phyloP scores from a whole-genome alignment of 1,140 invertebrate species.

The Drosophila pallidifrons region DNA sequence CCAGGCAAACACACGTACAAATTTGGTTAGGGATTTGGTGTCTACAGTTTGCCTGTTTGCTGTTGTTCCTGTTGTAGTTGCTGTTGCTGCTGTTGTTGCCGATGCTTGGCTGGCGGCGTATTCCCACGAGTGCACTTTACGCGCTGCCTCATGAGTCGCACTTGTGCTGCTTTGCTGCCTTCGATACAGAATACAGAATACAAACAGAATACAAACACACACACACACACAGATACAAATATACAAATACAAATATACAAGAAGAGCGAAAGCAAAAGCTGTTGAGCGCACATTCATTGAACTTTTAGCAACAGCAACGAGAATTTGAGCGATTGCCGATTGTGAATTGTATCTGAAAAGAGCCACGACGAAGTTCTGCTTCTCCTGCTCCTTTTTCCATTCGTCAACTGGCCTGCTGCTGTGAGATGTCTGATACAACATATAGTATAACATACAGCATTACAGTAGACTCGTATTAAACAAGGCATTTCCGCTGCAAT shows the following conservation, averaged over 20 bases:
- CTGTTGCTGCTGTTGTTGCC: slow-evolving; percentile 12
- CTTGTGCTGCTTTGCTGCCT: slow-evolving; percentile 43
- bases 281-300: slow-evolving; percentile 65
- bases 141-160: slow-evolving; percentile 58
- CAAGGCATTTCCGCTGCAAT: slow-evolving; percentile 69
- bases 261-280: slow-evolving; percentile 34
- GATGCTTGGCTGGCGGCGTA: slow-evolving; percentile 31
- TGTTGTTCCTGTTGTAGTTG: background rate
- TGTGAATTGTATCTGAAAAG: slow-evolving; percentile 43
- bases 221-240: too few species aligned
- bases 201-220: background rate
- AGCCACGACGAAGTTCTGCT: background rate
- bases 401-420: slow-evolving; percentile 8
- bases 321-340: slow-evolving; percentile 44
- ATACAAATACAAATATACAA: slow-evolving; percentile 13
- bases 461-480: slow-evolving; percentile 49
- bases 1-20: slow-evolving; percentile 11
- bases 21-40: slow-evolving; percentile 28
- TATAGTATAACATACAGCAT: slow-evolving; percentile 13
- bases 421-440: slow-evolving; percentile 5
- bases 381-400: background rate
- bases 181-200: background rate
- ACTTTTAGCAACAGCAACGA: slow-evolving; percentile 40
- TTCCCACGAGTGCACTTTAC: slow-evolving; percentile 78
- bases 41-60: slow-evolving; percentile 12